Conservation (phyloP, 2,113 vertebrate species). For the Otus sunia region DNA sequence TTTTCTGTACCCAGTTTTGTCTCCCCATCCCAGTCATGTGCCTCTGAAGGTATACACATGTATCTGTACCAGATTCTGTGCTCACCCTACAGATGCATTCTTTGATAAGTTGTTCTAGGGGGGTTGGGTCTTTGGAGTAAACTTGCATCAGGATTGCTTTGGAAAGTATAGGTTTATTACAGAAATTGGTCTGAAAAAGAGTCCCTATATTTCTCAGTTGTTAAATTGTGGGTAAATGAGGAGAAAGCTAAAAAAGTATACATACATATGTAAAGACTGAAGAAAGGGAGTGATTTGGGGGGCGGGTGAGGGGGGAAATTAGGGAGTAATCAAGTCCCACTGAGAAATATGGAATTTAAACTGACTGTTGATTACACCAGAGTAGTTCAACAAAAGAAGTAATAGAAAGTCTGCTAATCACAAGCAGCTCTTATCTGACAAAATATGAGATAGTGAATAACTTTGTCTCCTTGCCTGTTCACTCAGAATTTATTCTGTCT, state of each 20-base stretch:
- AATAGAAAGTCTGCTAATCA: background rate
- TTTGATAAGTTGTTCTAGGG: background rate
- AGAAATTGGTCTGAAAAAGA: background rate
- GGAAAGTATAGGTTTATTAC: background rate
- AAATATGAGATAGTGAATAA: background rate
- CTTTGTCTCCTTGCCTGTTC: background rate
- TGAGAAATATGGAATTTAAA: background rate
- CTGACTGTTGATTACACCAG: background rate
- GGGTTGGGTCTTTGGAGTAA: background rate
- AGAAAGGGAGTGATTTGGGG: background rate
- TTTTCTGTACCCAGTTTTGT: background rate
- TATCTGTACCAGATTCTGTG: background rate
- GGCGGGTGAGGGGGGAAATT: background rate
- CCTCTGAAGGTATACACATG: background rate
- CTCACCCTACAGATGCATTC: background rate
- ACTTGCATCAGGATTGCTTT: background rate
- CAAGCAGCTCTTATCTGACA: background rate
- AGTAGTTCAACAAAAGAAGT: background rate
- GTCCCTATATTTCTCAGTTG: background rate
- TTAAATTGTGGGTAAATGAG: background rate
- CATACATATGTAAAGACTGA: background rate
- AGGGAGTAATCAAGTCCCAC: background rate
- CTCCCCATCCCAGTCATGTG: background rate
- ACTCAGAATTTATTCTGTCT: background rate
- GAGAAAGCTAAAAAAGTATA: background rate